These are phyloP conservation scores for Caenorhabditis parvicauda DNA, from an alignment of 2,888 invertebrate genomes.

Conservation along the genomic window DNA sequence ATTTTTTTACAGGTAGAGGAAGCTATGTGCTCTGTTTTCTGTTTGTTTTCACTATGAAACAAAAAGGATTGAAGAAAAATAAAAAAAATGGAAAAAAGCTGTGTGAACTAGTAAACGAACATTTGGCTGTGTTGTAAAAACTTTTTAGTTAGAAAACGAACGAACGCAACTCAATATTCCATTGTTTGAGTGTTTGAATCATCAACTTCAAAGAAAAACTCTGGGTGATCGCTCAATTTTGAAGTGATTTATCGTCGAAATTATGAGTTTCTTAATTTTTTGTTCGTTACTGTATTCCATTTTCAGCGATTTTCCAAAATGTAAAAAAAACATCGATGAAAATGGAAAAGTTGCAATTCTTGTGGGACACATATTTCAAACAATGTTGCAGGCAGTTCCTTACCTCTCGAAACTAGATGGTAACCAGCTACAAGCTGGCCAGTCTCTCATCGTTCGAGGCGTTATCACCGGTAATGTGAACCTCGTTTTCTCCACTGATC, in stretches of 20 bases:
- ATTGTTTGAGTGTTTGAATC: no score
- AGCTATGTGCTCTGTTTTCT: no score
- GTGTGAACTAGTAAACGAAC: no score
- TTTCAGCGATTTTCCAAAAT: background rate
- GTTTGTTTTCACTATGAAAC: no score
- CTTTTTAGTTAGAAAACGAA: no score
- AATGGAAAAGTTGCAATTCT: background rate
- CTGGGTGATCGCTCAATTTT: no score
- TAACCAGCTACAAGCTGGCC: constrained; percentile 58
- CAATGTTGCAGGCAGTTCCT: constrained; percentile 53
- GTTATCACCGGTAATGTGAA: constrained; percentile 45
- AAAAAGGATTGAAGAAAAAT: no score
- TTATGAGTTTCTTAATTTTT: constrained; percentile 1
- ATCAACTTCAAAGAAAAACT: no score
- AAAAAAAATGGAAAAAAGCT: no score
- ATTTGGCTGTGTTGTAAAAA: no score
- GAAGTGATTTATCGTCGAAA: background rate
- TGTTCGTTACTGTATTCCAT: background rate
- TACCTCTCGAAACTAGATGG: constrained; percentile 61
- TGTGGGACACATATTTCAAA: background rate
- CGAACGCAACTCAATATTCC: no score
- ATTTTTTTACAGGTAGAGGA: no score
- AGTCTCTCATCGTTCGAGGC: constrained; percentile 61
- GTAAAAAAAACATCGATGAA: background rate
- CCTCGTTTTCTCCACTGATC: background rate